Evolutionary conservation across 2,797 vertebrate genomes (phyloP).

Genomic region (Nothura maculosa): DNA sequence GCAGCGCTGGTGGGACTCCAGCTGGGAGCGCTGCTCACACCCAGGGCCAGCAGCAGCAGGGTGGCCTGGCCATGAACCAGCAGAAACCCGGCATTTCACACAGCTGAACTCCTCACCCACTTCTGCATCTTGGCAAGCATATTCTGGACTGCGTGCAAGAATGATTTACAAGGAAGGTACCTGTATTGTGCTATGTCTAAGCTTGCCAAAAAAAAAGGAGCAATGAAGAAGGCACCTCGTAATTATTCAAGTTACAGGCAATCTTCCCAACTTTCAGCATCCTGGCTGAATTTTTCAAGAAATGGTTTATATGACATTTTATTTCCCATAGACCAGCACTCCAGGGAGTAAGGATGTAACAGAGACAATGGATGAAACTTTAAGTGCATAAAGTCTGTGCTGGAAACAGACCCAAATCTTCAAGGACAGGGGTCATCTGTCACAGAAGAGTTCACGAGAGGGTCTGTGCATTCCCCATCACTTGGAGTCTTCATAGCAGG

Average conservation of each 20-base stretch:
- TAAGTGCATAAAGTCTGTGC: too few species aligned
- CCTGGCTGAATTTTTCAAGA: not conserved
- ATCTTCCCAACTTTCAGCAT: not conserved
- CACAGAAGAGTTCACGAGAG: too few species aligned
- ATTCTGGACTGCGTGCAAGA: too few species aligned
- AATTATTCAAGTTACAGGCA: not conserved
- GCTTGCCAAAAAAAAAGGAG: not conserved
- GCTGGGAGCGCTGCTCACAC: not conserved
- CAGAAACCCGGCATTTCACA: not conserved
- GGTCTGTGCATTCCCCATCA: not conserved
- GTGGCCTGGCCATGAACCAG: not conserved
- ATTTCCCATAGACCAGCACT: not conserved
- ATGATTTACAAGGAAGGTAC: not conserved
- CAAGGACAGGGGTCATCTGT: not conserved
- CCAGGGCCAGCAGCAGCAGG: not conserved
- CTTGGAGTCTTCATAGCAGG: not conserved
- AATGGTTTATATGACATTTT: not conserved
- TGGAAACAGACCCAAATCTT: not conserved
- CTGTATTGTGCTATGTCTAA: not conserved
- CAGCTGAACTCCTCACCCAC: not conserved
- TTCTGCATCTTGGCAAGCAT: not conserved
- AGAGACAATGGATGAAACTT: not conserved
- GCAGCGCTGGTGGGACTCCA: not conserved
- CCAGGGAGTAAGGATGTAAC: not conserved
- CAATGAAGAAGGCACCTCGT: not conserved